phyloP scores from a whole-genome alignment of 2,888 invertebrate genomes.

The Oscheius sp. region DNA sequence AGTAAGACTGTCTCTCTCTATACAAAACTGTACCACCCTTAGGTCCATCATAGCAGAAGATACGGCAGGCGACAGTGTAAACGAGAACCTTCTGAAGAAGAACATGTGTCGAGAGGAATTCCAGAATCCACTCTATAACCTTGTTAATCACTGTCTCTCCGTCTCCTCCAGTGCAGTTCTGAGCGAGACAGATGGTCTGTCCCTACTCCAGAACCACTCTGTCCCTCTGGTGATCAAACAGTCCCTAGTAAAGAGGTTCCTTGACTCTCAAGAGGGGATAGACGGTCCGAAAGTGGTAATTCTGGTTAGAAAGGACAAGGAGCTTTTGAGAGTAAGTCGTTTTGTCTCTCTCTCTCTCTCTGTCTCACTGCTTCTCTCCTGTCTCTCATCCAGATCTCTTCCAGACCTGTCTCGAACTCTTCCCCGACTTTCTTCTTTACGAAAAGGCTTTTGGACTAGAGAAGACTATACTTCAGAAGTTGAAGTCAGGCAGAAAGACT shows the following conservation, averaged over 20 bases:
- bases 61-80: background rate
- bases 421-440: no score
- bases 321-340: no score
- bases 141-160: background rate
- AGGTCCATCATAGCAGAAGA: conserved; percentile 15
- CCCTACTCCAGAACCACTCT: no score
- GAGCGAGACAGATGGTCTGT: background rate
- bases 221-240: background rate
- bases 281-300: background rate
- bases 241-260: background rate
- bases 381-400: no score
- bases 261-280: background rate
- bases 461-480: no score
- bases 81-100: background rate
- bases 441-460: no score
- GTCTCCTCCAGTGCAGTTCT: background rate
- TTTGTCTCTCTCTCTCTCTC: no score
- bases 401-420: no score
- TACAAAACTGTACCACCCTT: background rate
- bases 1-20: conserved; percentile 2
- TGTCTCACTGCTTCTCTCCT: no score
- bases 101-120: background rate
- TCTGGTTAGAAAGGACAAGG: no score
- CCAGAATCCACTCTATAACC: background rate
- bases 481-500: no score